These are phyloP conservation scores for Caenorhabditis afra DNA, from an alignment of 2,888 invertebrate genomes.

Conservation along the genomic window DNA sequence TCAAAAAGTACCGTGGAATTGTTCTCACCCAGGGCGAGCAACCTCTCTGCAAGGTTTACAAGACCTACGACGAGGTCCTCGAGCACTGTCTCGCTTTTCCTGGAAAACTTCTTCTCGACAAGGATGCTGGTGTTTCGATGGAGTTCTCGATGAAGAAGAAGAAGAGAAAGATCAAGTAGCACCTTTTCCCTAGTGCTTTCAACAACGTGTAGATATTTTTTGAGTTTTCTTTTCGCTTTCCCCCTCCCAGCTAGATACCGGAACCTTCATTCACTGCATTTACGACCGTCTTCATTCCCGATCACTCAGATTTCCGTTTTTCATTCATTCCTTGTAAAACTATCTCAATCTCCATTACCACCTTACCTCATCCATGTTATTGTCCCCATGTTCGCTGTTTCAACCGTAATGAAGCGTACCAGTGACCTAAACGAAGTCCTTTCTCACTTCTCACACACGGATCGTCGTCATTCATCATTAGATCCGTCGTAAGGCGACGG, in stretches of 20 bases:
- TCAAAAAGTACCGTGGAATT: slow-evolving; percentile 7
- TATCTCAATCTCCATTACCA: slow-evolving; percentile 1
- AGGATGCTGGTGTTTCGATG: neutral
- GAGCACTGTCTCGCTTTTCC: slow-evolving; percentile 15
- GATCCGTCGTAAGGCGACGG: slow-evolving; percentile 7
- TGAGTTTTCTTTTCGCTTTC: neutral
- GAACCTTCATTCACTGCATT: neutral
- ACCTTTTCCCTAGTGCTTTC: too few species aligned
- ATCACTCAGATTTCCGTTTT: neutral
- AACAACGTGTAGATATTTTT: too few species aligned
- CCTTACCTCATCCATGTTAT: neutral
- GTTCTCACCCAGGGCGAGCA: slow-evolving; percentile 15
- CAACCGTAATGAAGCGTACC: slow-evolving; percentile 18
- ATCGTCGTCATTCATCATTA: slow-evolving; percentile 39
- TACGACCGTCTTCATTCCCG: neutral
- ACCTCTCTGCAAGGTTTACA: neutral
- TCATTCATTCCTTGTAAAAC: neutral
- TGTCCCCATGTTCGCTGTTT: neutral
- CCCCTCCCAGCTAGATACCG: neutral
- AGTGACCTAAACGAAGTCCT: slow-evolving; percentile 23
- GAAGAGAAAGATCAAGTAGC: neutral
- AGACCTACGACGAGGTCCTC: slow-evolving; percentile 11
- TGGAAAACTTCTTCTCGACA: neutral
- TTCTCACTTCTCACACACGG: slow-evolving; percentile 21
- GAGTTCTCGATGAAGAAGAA: neutral